A percentile compares a stretch with the other conserved stretches of the same genome.
phyloP scores from a whole-genome alignment of 1,140 invertebrate species.

The Episyrphus balteatus region DNA sequence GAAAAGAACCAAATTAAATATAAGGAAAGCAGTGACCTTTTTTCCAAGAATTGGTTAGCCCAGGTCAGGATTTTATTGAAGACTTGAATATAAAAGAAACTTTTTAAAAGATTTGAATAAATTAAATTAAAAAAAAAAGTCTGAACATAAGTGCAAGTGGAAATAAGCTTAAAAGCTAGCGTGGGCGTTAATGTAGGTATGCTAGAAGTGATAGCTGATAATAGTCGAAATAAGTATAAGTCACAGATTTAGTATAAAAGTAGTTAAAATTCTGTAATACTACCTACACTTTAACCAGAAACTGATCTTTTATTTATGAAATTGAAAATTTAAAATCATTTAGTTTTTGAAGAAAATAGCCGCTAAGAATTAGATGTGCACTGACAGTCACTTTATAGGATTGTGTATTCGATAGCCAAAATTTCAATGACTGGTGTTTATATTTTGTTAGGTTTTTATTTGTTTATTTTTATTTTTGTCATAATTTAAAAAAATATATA shows the following conservation, averaged over 20 bases:
- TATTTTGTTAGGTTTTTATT: too few species aligned
- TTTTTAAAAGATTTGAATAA: too few species aligned
- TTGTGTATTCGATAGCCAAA: not conserved
- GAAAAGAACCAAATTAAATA: too few species aligned
- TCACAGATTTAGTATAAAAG: too few species aligned
- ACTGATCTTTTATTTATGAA: not conserved
- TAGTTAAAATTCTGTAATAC: not conserved
- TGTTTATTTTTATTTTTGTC: not conserved
- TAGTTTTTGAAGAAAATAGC: not conserved
- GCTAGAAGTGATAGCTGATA: not conserved
- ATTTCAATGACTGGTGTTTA: not conserved
- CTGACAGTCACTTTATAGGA: not conserved
- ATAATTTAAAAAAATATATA: not conserved
- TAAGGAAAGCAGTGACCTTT: too few species aligned
- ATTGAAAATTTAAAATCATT: not conserved
- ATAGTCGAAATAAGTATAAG: not conserved
- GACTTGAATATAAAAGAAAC: too few species aligned
- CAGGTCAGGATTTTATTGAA: too few species aligned
- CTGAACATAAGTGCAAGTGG: not conserved
- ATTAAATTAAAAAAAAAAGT: not conserved
- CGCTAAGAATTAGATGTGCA: not conserved
- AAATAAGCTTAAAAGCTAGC: not conserved
- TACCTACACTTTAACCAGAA: not conserved
- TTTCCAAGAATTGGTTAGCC: too few species aligned
- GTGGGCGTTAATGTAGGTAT: not conserved